These are phyloP conservation scores for Platycheirus rosarum DNA, from an alignment of 2,888 invertebrate species.

Conservation along the genomic window DNA sequence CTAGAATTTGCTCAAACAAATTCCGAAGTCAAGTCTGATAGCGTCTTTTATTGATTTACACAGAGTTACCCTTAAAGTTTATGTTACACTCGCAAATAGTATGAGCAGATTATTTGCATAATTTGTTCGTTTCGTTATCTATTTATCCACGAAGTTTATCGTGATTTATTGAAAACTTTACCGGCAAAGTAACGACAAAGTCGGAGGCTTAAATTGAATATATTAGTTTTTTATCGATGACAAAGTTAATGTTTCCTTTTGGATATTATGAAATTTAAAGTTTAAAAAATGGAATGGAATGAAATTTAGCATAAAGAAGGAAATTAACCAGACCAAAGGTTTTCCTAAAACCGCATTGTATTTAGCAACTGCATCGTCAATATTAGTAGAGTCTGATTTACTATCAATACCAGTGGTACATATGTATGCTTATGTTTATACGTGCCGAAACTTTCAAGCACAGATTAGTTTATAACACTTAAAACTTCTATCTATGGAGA, in stretches of 20 bases:
- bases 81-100: slow-evolving; percentile 53
- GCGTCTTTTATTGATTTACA: slow-evolving; percentile 9
- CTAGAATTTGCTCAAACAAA: slow-evolving; percentile 22
- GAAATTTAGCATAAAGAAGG: too few species aligned
- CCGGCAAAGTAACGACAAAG: slow-evolving; percentile 28
- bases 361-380: too few species aligned
- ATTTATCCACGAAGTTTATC: slow-evolving; percentile 36
- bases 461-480: too few species aligned
- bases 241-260: too few species aligned
- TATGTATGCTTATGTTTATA: too few species aligned
- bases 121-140: slow-evolving; percentile 51
- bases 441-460: too few species aligned
- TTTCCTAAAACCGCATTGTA: too few species aligned
- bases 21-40: slow-evolving; percentile 38
- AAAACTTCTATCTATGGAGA: too few species aligned
- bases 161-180: slow-evolving; percentile 42
- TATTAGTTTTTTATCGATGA: not conserved
- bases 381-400: too few species aligned
- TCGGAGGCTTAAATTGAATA: not conserved
- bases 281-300: not conserved
- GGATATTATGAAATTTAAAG: too few species aligned
- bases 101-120: slow-evolving; percentile 62
- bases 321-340: too few species aligned
- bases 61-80: slow-evolving; percentile 20
- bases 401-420: too few species aligned